These are phyloP conservation scores for Colius striatus DNA, from an alignment of 2,113 vertebrate genomes.

Conservation along the genomic window DNA sequence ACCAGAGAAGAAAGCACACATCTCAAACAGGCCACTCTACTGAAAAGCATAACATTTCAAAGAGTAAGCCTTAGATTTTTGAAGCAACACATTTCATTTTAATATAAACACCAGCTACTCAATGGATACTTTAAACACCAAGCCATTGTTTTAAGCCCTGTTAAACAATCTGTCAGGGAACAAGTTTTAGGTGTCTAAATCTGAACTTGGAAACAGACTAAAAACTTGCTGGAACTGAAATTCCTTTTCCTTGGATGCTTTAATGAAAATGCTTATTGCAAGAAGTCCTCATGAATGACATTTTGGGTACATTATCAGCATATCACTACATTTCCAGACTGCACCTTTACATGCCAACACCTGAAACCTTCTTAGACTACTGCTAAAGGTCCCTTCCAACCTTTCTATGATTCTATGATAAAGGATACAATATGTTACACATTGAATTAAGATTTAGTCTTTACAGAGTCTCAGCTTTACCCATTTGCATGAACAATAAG, in stretches of 20 bases:
- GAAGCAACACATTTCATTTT: fast-evolving
- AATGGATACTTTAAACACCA: neutral
- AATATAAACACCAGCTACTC: neutral
- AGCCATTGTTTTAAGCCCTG: neutral
- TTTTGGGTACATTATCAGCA: neutral
- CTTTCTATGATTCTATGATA: too few species aligned
- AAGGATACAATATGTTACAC: neutral
- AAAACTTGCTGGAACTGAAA: neutral
- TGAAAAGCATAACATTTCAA: neutral
- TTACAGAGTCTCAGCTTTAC: neutral
- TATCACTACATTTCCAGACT: neutral
- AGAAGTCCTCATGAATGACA: neutral
- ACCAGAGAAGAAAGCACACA: neutral
- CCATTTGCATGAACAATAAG: neutral
- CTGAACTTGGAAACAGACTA: neutral
- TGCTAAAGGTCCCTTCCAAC: neutral
- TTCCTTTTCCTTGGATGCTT: neutral
- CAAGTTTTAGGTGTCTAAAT: neutral
- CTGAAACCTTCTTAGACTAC: neutral
- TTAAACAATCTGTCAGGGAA: neutral
- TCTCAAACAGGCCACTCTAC: neutral
- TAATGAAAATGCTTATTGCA: neutral
- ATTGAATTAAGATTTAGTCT: neutral
- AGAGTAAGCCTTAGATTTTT: neutral
- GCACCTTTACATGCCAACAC: neutral